Evolutionary conservation across 2,888 invertebrate genomes (phyloP).

Genomic region (Mactromeris polynyma): DNA sequence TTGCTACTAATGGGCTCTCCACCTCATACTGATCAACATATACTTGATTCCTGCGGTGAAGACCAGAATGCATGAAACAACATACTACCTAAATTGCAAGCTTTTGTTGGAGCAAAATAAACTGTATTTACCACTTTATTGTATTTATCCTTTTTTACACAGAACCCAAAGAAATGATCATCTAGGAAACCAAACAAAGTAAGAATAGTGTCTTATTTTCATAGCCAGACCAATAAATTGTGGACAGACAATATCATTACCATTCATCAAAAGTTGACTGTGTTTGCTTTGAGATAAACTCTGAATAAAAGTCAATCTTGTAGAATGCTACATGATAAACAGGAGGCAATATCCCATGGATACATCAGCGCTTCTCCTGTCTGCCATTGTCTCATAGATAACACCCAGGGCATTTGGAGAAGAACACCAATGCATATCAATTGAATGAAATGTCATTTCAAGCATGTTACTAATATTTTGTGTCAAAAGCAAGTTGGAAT

Average conservation of each 20-base stretch:
- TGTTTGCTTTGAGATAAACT: background rate
- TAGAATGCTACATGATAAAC: too few species aligned
- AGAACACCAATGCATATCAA: slow-evolving; percentile 45
- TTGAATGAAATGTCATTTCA: slow-evolving; percentile 26
- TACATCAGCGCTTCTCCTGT: background rate
- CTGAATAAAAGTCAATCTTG: background rate
- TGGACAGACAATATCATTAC: background rate
- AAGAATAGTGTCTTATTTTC: background rate
- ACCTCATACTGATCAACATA: too few species aligned
- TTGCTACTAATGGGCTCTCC: too few species aligned
- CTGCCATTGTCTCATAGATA: background rate
- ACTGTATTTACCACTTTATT: too few species aligned
- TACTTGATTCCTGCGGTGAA: too few species aligned
- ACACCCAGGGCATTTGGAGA: background rate
- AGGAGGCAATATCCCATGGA: background rate
- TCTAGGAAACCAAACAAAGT: too few species aligned
- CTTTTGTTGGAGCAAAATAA: too few species aligned
- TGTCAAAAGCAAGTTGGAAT: background rate
- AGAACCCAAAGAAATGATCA: too few species aligned
- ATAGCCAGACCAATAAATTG: background rate
- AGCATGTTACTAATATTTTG: background rate
- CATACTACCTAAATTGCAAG: too few species aligned
- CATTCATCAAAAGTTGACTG: background rate
- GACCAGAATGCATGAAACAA: too few species aligned
- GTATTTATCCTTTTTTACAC: too few species aligned